Conservation (phyloP, 2,888 invertebrate genomes). For the Fragum sueziense region DNA sequence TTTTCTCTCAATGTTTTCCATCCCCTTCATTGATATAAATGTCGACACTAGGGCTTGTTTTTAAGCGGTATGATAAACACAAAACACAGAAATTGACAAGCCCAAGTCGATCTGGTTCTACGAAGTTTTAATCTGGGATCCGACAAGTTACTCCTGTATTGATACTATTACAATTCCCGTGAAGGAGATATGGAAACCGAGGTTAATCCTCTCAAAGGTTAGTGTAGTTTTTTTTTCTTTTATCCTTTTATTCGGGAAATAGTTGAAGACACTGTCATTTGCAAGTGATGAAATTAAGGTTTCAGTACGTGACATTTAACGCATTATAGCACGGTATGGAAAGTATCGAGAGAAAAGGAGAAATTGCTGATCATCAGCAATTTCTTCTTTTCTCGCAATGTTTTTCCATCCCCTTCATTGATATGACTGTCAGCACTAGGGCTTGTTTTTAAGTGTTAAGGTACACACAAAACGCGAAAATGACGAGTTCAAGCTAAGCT, state of each 20-base stretch:
- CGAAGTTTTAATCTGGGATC: constrained; percentile 52
- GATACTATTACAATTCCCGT: constrained; percentile 42
- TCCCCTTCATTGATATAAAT: no score
- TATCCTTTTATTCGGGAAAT: neutral
- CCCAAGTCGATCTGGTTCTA: constrained; percentile 46
- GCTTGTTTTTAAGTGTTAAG: no score
- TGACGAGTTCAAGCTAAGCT: constrained; percentile 41
- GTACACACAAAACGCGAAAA: no score
- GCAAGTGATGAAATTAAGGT: no score
- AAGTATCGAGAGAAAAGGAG: neutral
- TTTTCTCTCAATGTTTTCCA: neutral
- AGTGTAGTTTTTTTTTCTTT: neutral
- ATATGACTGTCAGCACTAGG: no score
- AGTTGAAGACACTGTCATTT: neutral
- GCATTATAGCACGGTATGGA: no score
- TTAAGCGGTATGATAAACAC: no score
- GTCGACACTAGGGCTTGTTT: no score
- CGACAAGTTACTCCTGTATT: constrained; percentile 18
- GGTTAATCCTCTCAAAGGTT: constrained; percentile 51
- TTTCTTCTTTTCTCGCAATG: neutral
- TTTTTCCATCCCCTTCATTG: no score
- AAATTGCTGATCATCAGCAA: neutral
- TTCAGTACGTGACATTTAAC: no score
- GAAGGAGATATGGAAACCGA: constrained; percentile 55
- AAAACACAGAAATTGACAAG: no score